Evolutionary conservation across 2,888 invertebrate genomes (phyloP).

Genomic region (Digitonthophagus gazella): DNA sequence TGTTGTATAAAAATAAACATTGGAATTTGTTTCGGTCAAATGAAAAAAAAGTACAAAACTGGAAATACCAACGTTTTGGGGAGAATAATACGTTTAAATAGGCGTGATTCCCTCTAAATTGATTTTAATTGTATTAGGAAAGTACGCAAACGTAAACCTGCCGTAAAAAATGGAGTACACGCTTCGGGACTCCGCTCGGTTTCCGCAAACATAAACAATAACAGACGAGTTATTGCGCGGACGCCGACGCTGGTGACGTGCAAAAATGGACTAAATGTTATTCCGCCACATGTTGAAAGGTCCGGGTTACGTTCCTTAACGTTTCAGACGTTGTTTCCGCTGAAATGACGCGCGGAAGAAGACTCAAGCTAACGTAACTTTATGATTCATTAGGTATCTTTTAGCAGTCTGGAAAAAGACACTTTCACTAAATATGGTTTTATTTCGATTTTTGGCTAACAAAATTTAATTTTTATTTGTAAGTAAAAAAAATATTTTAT

Average conservation of each 20-base stretch:
- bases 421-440: too few species aligned
- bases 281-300: not conserved
- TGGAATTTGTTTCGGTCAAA: not conserved
- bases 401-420: too few species aligned
- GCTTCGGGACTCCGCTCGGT: not conserved
- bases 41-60: not conserved
- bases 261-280: not conserved
- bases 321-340: not conserved
- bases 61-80: not conserved
- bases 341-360: not conserved
- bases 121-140: not conserved
- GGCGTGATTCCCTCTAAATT: not conserved
- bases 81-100: not conserved
- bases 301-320: not conserved
- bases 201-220: not conserved
- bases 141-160: not conserved
- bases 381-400: not conserved
- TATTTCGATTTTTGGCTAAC: too few species aligned
- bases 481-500: too few species aligned
- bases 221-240: not conserved
- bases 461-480: too few species aligned
- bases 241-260: not conserved
- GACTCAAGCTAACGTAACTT: too few species aligned
- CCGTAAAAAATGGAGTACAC: not conserved
- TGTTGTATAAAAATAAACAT: not conserved